Conservation (phyloP, 2,888 invertebrate genomes). For the Callosobruchus maculatus region DNA sequence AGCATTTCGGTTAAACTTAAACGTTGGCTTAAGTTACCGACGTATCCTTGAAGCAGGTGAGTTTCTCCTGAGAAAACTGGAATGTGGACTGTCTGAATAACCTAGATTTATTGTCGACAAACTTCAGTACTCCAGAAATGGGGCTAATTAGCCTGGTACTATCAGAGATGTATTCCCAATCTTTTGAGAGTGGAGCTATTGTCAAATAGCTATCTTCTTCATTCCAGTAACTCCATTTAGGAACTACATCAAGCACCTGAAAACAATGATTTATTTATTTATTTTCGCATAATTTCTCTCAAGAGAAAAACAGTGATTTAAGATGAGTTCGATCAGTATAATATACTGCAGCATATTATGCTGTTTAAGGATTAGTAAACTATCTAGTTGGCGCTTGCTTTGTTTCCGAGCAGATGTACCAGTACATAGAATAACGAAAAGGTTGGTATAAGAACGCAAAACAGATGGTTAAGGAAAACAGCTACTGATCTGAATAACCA, state of each 20-base stretch:
- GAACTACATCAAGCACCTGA: constrained; percentile 60
- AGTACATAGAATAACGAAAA: too few species aligned
- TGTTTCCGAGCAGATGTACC: too few species aligned
- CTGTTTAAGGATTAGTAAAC: too few species aligned
- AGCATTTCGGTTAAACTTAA: too few species aligned
- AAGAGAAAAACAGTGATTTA: background rate
- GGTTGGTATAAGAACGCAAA: too few species aligned
- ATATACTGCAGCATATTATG: too few species aligned
- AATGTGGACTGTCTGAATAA: constrained; percentile 73
- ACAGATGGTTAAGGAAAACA: too few species aligned
- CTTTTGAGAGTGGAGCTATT: constrained; percentile 49
- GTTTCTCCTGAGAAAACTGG: constrained; percentile 74
- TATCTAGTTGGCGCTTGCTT: too few species aligned
- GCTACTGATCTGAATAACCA: too few species aligned
- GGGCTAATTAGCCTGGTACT: constrained; percentile 41
- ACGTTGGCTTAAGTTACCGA: too few species aligned
- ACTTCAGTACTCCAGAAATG: constrained; percentile 73
- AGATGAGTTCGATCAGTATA: too few species aligned
- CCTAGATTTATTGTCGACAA: constrained; percentile 71
- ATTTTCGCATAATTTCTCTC: background rate
- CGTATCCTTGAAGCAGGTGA: constrained; percentile 77
- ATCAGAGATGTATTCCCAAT: constrained; percentile 43
- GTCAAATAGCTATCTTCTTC: constrained; percentile 77
- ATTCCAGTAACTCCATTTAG: constrained; percentile 87
- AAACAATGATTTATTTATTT: constrained; percentile 8